These are phyloP conservation scores for Buphagus erythrorhynchus DNA, from an alignment of 2,797 vertebrate species.

Conservation along the genomic window DNA sequence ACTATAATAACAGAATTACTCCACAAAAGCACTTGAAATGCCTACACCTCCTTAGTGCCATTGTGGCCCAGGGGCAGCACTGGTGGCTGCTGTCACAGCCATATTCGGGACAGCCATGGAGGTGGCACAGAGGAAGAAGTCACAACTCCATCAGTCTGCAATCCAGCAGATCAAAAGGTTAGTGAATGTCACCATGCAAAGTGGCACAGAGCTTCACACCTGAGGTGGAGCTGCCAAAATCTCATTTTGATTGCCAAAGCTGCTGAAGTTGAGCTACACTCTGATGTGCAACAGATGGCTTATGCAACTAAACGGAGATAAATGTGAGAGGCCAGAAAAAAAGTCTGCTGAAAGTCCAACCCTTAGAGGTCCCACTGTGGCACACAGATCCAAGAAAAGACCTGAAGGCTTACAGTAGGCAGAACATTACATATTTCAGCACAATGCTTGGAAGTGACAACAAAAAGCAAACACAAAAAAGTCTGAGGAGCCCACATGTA, in stretches of 20 bases:
- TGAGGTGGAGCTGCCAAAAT: background rate
- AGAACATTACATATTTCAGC: background rate
- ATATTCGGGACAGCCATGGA: background rate
- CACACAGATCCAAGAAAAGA: background rate
- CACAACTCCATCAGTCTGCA: background rate
- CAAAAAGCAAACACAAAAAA: background rate
- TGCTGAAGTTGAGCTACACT: background rate
- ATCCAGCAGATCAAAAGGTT: background rate
- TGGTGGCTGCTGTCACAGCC: background rate
- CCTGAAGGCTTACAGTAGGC: background rate
- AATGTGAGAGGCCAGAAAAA: background rate
- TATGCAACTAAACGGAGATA: background rate
- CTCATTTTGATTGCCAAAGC: background rate
- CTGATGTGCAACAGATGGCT: conserved; percentile 31
- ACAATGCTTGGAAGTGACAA: background rate
- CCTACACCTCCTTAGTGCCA: background rate
- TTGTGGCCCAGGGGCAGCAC: background rate
- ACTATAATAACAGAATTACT: background rate
- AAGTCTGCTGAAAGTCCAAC: background rate
- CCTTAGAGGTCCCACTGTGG: background rate
- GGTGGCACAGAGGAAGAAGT: background rate
- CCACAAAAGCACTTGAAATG: conserved; percentile 30
- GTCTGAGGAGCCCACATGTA: background rate
- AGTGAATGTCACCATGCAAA: background rate
- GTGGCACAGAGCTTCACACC: background rate